Conservation (phyloP, 2,113 vertebrate genomes). For the Eira barbara region DNA sequence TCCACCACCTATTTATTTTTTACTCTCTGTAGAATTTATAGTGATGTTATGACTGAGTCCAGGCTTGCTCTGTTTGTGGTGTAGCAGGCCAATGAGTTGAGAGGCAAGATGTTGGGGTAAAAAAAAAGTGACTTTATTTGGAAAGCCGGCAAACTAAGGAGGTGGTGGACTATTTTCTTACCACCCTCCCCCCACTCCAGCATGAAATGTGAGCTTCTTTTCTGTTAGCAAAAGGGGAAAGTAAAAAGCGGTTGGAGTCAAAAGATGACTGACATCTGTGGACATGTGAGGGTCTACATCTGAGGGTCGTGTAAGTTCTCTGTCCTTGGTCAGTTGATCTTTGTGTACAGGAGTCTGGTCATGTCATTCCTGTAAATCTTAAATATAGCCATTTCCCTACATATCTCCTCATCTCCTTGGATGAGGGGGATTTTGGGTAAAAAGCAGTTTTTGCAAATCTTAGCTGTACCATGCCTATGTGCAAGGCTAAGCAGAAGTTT, state of each 20-base stretch:
- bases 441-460: background rate
- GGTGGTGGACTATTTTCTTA: background rate
- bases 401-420: background rate
- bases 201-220: background rate
- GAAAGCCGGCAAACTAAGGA: background rate
- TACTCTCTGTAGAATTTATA: background rate
- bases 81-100: background rate
- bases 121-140: background rate
- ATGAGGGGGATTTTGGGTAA: background rate
- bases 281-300: background rate
- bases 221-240: background rate
- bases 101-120: background rate
- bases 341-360: background rate
- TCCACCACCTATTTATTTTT: background rate
- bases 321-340: background rate
- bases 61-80: background rate
- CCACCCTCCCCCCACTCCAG: background rate
- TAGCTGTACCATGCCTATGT: background rate
- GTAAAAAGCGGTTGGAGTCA: background rate
- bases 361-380: background rate
- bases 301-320: background rate
- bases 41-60: background rate
- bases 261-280: background rate
- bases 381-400: background rate
- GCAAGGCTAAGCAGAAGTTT: background rate